A percentile compares a stretch with the other conserved stretches of the same genome.
Conservation (phyloP, 2,797 vertebrate genomes). For the Heterohyrax brucei region DNA sequence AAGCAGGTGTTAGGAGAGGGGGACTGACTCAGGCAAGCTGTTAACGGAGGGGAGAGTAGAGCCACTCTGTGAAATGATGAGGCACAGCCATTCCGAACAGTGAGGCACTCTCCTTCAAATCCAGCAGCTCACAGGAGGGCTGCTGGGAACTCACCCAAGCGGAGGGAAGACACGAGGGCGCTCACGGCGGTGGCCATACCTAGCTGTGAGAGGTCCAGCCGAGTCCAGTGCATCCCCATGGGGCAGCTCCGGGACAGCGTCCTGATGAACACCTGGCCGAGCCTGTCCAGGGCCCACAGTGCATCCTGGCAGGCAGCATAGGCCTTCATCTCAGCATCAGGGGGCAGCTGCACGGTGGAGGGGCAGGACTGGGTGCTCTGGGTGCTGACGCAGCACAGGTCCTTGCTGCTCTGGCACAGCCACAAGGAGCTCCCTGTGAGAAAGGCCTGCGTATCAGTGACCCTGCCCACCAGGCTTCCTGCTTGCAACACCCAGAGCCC, state of each 20-base stretch:
- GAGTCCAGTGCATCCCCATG: conserved; percentile 96
- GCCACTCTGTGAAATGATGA: background rate
- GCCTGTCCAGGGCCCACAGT: conserved; percentile 95
- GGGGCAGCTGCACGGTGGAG: conserved; percentile 95
- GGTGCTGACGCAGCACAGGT: conserved; percentile 96
- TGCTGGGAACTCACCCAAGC: background rate
- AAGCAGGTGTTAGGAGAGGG: fast-evolving
- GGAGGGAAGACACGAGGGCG: no score
- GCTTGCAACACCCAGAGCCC: no score
- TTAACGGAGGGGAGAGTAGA: background rate
- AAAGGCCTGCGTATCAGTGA: background rate
- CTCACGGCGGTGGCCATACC: conserved; percentile 90
- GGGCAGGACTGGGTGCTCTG: conserved; percentile 95
- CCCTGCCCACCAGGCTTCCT: background rate
- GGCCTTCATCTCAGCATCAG: conserved; percentile 94
- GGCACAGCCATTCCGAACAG: background rate
- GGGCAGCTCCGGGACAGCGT: conserved; percentile 96
- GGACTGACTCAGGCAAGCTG: background rate
- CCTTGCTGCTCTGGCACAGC: conserved; percentile 97
- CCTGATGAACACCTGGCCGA: conserved; percentile 95
- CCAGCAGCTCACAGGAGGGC: no score
- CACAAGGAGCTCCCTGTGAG: conserved; percentile 95
- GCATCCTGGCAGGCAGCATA: conserved; percentile 96
- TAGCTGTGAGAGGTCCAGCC: conserved; percentile 97
- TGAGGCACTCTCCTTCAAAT: no score